Conservation (phyloP, 2,888 invertebrate genomes). For the Malthinus flaveolus region DNA sequence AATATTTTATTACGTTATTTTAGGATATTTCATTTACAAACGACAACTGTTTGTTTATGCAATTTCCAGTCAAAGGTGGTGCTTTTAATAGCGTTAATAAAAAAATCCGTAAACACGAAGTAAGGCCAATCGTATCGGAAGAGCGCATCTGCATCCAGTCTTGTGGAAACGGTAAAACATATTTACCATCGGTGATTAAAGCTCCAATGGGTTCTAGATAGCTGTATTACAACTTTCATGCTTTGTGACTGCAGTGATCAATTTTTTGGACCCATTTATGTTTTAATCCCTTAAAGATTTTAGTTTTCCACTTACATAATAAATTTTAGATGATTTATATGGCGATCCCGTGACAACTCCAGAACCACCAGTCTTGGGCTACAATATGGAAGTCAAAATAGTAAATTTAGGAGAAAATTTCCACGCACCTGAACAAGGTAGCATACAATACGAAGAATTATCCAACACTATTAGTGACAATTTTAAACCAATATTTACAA, state of each 20-base stretch:
- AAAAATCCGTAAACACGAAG: conserved; percentile 79
- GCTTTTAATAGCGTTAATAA: conserved; percentile 81
- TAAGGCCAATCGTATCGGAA: conserved; percentile 71
- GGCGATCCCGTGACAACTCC: conserved; percentile 63
- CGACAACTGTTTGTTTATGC: conserved; percentile 79
- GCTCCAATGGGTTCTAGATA: too few relatives aligned
- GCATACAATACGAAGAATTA: conserved; percentile 72
- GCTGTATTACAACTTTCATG: background rate
- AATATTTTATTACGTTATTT: conserved; percentile 16
- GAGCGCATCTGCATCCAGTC: conserved; percentile 81
- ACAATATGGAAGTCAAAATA: conserved; percentile 73
- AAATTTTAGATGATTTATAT: conserved; percentile 56
- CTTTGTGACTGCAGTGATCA: background rate
- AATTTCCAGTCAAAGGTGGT: conserved; percentile 86
- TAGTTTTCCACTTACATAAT: too few relatives aligned
- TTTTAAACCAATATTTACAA: conserved; percentile 63
- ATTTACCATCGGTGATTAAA: too few relatives aligned
- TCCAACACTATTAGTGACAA: conserved; percentile 67
- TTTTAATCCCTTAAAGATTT: too few relatives aligned
- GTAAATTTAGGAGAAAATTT: conserved; percentile 78
- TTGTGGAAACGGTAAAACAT: conserved; percentile 71
- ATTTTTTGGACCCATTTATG: background rate
- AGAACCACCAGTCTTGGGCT: conserved; percentile 68
- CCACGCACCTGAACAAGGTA: conserved; percentile 72
- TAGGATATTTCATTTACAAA: conserved; percentile 83